phyloP scores from a whole-genome alignment of 1,140 invertebrate species.

The Papilio xuthus region DNA sequence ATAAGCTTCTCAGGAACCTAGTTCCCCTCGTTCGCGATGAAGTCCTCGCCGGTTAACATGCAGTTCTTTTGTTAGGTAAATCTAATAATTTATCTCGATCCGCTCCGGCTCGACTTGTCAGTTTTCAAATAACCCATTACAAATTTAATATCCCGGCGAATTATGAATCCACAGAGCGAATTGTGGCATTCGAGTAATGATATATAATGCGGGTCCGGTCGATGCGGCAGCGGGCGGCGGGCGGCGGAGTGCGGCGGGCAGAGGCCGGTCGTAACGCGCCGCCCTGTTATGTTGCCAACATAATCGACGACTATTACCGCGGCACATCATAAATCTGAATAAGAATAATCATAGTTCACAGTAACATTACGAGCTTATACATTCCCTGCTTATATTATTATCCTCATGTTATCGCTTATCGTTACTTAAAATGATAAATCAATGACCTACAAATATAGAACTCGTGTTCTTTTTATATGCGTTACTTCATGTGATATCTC shows the following conservation, averaged over 20 bases:
- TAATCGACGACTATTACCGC: constrained; percentile 13
- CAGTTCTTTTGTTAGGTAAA: constrained; percentile 19
- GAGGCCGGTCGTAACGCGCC: background rate
- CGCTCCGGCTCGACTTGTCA: constrained; percentile 42
- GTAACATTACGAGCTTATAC: background rate
- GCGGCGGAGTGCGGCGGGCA: no score
- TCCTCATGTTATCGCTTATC: background rate
- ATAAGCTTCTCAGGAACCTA: background rate
- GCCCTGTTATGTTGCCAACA: constrained; percentile 13
- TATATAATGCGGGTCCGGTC: constrained; percentile 71
- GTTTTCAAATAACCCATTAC: constrained; percentile 66
- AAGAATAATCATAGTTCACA: constrained; percentile 14
- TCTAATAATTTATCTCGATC: constrained; percentile 28
- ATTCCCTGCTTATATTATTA: background rate
- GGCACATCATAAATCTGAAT: constrained; percentile 27
- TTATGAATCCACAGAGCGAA: constrained; percentile 65
- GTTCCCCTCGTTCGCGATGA: background rate
- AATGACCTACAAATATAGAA: background rate
- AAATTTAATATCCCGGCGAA: constrained; percentile 63
- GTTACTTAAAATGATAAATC: background rate
- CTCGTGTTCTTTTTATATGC: no score
- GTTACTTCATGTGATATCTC: background rate
- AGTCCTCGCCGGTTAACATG: background rate
- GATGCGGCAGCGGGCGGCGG: constrained; percentile 43
- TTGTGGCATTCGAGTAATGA: constrained; percentile 77